Percentiles rank a stretch among this genome's conserved stretches.
Evolutionary conservation across 2,113 vertebrate species (phyloP).

Genomic region (Corythoichthys haematopterus): DNA sequence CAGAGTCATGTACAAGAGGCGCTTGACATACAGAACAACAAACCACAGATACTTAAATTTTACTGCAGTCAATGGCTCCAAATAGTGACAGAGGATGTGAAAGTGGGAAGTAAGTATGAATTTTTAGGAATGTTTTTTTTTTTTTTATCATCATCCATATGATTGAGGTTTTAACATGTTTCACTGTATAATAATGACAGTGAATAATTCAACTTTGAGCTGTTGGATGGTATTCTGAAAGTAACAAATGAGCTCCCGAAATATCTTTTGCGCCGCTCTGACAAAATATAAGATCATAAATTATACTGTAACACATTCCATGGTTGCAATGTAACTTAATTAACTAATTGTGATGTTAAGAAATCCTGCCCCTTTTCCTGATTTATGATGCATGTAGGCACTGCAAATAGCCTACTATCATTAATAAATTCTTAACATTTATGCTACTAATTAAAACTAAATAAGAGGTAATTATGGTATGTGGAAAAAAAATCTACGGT

Average conservation of each 20-base stretch:
- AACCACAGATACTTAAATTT: background rate
- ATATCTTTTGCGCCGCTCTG: background rate
- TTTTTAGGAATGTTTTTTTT: too few relatives aligned
- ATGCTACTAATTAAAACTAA: conserved; percentile 7
- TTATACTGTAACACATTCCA: conserved; percentile 6
- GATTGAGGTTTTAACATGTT: background rate
- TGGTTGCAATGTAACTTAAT: conserved; percentile 12
- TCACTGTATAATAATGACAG: background rate
- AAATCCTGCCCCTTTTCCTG: conserved; percentile 14
- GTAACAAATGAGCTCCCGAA: conserved; percentile 6
- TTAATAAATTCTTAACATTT: conserved; percentile 15
- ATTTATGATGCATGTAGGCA: conserved; percentile 15
- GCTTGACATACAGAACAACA: conserved; percentile 5
- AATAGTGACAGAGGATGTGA: background rate
- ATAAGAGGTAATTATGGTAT: conserved; percentile 15
- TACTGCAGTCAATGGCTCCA: background rate
- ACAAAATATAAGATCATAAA: background rate
- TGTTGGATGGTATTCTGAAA: background rate
- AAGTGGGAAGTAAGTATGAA: background rate
- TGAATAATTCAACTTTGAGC: background rate
- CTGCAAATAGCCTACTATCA: conserved; percentile 8
- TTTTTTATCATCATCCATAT: background rate
- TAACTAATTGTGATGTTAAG: conserved; percentile 21
- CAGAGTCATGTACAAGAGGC: conserved; percentile 9
- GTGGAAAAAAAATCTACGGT: conserved; percentile 15